Conservation (phyloP, 2,888 invertebrate genomes). For the Oegoconia quadripuncta region DNA sequence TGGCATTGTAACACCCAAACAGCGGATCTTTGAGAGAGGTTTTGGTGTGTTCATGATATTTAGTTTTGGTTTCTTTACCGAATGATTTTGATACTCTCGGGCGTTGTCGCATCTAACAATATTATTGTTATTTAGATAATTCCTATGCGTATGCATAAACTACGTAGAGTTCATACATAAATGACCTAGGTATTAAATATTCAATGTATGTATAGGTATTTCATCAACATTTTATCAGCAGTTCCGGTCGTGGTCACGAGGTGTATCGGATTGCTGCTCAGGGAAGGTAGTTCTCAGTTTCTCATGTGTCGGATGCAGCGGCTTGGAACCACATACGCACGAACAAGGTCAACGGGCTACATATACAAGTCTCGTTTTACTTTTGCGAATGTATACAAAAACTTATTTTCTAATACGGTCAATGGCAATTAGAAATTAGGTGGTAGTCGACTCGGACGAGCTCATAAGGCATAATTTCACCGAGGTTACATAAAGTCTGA, state of each 20-base stretch:
- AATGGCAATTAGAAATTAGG: slow-evolving; percentile 14
- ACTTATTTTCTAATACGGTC: not conserved
- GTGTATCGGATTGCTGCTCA: slow-evolving; percentile 8
- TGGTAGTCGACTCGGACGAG: slow-evolving; percentile 5
- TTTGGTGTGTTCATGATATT: too few species aligned
- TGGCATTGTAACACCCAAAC: too few species aligned
- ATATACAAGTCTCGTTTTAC: slow-evolving; percentile 43
- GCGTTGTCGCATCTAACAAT: too few species aligned
- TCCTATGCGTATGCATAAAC: too few species aligned
- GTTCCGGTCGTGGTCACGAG: slow-evolving; percentile 8
- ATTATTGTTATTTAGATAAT: too few species aligned
- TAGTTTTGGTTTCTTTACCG: too few species aligned
- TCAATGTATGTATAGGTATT: too few species aligned
- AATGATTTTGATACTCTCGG: too few species aligned
- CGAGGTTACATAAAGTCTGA: slow-evolving; percentile 28
- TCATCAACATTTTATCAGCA: too few species aligned
- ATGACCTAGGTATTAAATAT: too few species aligned
- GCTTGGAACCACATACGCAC: slow-evolving; percentile 48
- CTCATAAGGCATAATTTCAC: slow-evolving; percentile 29
- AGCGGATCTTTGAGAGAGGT: too few species aligned
- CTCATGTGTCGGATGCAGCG: slow-evolving; percentile 48
- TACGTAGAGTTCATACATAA: too few species aligned
- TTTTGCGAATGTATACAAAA: not conserved
- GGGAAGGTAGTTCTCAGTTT: slow-evolving; percentile 33
- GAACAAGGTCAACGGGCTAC: slow-evolving; percentile 56